A percentile compares a stretch with the other conserved stretches of the same genome.
phyloP scores from a whole-genome alignment of 2,888 invertebrate genomes.

The Dermolepida albohirtum region DNA sequence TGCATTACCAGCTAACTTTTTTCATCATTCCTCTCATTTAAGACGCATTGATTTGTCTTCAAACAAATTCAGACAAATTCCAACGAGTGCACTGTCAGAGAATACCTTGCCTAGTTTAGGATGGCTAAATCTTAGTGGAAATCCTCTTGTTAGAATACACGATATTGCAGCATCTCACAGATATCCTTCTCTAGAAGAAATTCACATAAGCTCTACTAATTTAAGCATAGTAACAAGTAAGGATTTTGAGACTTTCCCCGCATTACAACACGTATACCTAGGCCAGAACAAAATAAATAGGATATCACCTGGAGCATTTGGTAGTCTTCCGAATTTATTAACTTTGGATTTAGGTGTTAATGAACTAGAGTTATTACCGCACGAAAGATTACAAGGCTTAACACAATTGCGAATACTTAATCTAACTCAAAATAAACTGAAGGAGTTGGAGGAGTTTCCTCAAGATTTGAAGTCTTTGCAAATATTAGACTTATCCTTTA shows the following conservation, averaged over 20 bases:
- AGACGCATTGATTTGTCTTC: slow-evolving; percentile 82
- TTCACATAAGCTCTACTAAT: slow-evolving; percentile 84
- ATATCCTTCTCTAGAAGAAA: slow-evolving; percentile 84
- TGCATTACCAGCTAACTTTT: slow-evolving; percentile 84
- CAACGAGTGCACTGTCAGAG: slow-evolving; percentile 80
- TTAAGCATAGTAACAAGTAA: slow-evolving; percentile 85
- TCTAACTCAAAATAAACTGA: slow-evolving; percentile 85
- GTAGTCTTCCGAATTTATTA: slow-evolving; percentile 79
- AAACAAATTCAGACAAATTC: slow-evolving; percentile 84
- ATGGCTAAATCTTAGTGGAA: slow-evolving; percentile 85
- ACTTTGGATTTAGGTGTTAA: slow-evolving; percentile 86
- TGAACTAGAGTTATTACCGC: slow-evolving; percentile 84
- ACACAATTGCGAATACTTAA: slow-evolving; percentile 80
- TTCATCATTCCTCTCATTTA: slow-evolving; percentile 77
- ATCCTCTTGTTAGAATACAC: slow-evolving; percentile 81
- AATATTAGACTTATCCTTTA: slow-evolving; percentile 84
- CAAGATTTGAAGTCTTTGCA: slow-evolving; percentile 81
- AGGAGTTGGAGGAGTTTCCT: slow-evolving; percentile 85
- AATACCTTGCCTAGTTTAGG: slow-evolving; percentile 78
- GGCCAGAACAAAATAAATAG: slow-evolving; percentile 80
- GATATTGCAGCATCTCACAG: slow-evolving; percentile 77
- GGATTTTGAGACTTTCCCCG: slow-evolving; percentile 87
- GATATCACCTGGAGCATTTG: slow-evolving; percentile 88
- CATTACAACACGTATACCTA: slow-evolving; percentile 79
- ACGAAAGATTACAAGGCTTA: slow-evolving; percentile 85